These are phyloP conservation scores for Cossypha caffra DNA, from an alignment of 2,797 vertebrate genomes.

Conservation along the genomic window DNA sequence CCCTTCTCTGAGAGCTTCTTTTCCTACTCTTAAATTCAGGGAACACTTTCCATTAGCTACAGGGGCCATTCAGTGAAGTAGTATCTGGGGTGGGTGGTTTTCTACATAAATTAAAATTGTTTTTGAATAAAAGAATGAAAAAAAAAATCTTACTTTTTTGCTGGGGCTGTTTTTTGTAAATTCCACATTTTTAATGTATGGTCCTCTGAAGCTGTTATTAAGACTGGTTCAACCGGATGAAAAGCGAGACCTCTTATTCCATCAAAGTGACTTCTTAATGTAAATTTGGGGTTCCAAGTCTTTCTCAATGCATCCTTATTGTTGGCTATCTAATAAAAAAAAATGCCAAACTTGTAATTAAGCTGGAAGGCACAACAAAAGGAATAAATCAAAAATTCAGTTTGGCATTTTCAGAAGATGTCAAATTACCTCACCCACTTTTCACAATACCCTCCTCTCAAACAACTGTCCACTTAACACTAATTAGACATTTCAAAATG, in stretches of 20 bases:
- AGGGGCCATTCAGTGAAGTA: not conserved
- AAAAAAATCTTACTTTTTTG: conserved; percentile 90
- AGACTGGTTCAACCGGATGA: conserved; percentile 93
- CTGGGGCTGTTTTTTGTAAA: conserved; percentile 97
- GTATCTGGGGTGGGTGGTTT: not conserved
- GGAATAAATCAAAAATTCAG: not conserved
- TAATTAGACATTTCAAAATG: not conserved
- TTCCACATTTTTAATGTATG: conserved; percentile 99
- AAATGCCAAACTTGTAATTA: conserved; percentile 21
- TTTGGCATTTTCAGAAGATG: conserved; percentile 19
- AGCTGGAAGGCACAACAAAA: not conserved
- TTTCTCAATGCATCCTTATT: conserved; percentile 97
- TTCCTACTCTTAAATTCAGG: not conserved
- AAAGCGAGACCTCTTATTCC: conserved; percentile 94
- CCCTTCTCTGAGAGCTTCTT: not conserved
- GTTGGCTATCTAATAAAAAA: conserved; percentile 88
- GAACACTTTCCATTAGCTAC: not conserved
- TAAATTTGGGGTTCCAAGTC: conserved; percentile 99
- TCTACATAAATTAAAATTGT: not conserved
- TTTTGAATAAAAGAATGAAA: not conserved
- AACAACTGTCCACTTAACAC: not conserved
- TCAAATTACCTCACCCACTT: not conserved
- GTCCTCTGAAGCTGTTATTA: conserved; percentile 97
- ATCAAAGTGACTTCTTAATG: conserved; percentile 96
- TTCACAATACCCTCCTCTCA: not conserved